A percentile compares a stretch with the other conserved stretches of the same genome.
phyloP scores from a whole-genome alignment of 2,797 vertebrate genomes.

The Taenioides sp. region DNA sequence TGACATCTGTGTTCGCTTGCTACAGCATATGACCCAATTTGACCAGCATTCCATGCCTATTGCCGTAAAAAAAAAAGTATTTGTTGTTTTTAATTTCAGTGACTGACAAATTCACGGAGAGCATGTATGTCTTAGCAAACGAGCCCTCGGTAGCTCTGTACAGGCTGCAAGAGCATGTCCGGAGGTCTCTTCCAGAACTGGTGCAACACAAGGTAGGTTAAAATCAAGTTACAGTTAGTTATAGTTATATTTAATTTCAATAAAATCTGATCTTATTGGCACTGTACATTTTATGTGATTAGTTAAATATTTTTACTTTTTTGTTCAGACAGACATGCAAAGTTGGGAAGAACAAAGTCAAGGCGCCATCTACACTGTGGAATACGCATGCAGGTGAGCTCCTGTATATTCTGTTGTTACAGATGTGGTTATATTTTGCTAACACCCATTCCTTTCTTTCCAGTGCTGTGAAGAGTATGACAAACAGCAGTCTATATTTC shows the following conservation, averaged over 20 bases:
- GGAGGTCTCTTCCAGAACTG: slow-evolving; percentile 90
- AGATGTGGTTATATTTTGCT: not conserved
- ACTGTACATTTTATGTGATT: not conserved
- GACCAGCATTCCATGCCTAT: not conserved
- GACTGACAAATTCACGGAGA: slow-evolving; percentile 94
- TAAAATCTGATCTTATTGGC: not conserved
- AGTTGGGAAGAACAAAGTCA: slow-evolving; percentile 98
- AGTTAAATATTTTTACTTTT: not conserved
- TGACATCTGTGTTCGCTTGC: too few relatives aligned
- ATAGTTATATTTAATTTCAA: not conserved
- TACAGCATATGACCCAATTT: not conserved
- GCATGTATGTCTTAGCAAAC: slow-evolving; percentile 94
- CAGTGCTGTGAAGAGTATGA: slow-evolving; percentile 95
- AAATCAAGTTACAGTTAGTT: too few relatives aligned
- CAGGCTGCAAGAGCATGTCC: slow-evolving; percentile 93
- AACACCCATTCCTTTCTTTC: slow-evolving; percentile 7
- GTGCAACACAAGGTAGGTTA: slow-evolving; percentile 91
- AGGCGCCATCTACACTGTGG: slow-evolving; percentile 94
- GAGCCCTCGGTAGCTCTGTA: slow-evolving; percentile 95
- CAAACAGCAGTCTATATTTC: slow-evolving; percentile 92
- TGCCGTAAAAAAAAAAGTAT: not conserved
- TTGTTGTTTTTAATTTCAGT: slow-evolving; percentile 67
- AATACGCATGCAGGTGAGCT: slow-evolving; percentile 93
- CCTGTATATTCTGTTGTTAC: too few relatives aligned
- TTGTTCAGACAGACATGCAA: slow-evolving; percentile 94